Conservation (phyloP, 1,140 invertebrate species). For the Penaeus chinensis region DNA sequence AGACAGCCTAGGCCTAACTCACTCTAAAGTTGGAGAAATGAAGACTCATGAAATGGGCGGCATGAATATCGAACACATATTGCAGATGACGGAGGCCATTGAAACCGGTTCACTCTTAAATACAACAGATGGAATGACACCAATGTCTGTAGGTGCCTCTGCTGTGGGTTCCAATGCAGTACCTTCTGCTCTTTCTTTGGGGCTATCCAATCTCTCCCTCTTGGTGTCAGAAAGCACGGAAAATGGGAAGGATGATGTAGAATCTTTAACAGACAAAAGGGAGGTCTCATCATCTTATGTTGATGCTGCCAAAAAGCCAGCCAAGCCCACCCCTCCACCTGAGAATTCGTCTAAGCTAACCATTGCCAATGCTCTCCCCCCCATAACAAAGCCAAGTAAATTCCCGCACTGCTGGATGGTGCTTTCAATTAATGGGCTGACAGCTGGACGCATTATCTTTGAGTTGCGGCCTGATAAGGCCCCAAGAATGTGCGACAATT, state of each 20-base stretch:
- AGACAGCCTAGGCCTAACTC: conserved; percentile 37
- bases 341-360: conserved; percentile 45
- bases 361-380: conserved; percentile 29
- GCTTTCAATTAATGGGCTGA: conserved; percentile 55
- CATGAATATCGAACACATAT: conserved; percentile 50
- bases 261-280: conserved; percentile 42
- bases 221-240: conserved; percentile 35
- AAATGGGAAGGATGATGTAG: conserved; percentile 37
- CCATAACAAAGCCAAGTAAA: conserved; percentile 39
- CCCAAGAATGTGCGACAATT: conserved; percentile 63
- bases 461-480: conserved; percentile 63
- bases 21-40: conserved; percentile 30
- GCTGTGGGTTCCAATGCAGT: conserved; percentile 40
- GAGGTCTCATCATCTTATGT: conserved; percentile 60
- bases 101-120: conserved; percentile 52
- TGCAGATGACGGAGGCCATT: conserved; percentile 61
- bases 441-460: conserved; percentile 58
- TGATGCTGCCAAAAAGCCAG: conserved; percentile 63
- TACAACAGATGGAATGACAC: conserved; percentile 45
- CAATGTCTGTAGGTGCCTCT: conserved; percentile 41
- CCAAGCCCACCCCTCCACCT: conserved; percentile 51
- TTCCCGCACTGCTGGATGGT: conserved; percentile 64
- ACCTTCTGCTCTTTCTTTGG: conserved; percentile 47
- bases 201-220: conserved; percentile 50
- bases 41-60: conserved; percentile 48